Evolutionary conservation across 2,113 vertebrate species (phyloP).

Genomic region (Xiphorhynchus elegans): DNA sequence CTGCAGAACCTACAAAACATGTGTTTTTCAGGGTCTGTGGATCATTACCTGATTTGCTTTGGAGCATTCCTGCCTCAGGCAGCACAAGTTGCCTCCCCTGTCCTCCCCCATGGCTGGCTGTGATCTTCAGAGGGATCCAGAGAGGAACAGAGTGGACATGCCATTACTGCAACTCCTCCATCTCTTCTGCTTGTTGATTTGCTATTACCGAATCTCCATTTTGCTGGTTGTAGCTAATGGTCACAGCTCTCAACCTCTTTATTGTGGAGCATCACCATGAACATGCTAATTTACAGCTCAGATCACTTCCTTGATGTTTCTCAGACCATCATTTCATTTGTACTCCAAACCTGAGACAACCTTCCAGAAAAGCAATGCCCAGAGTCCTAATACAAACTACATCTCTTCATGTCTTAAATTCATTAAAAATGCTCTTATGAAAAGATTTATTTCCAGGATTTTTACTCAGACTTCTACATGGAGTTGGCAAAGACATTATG

Average conservation of each 20-base stretch:
- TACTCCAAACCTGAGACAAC: not conserved
- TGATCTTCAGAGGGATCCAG: not conserved
- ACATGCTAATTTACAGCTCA: not conserved
- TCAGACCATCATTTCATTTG: not conserved
- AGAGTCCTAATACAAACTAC: not conserved
- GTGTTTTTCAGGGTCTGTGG: not conserved
- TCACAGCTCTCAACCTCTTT: not conserved
- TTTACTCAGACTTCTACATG: not conserved
- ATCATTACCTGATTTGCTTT: not conserved
- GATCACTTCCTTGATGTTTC: not conserved
- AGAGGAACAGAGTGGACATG: not conserved
- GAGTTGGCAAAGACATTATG: constrained; percentile 3
- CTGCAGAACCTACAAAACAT: not conserved
- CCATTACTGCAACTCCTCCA: not conserved
- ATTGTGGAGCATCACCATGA: not conserved
- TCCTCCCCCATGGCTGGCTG: not conserved
- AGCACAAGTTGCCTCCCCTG: not conserved
- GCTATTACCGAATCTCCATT: not conserved
- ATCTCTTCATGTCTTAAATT: not conserved
- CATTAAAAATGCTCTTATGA: not conserved
- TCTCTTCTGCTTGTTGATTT: not conserved
- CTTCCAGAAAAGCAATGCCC: not conserved
- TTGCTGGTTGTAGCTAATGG: not conserved
- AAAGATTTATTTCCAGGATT: not conserved
- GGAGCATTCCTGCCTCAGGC: not conserved